These are phyloP conservation scores for Casuarius casuarius DNA, from an alignment of 2,113 vertebrate genomes.

Conservation along the genomic window DNA sequence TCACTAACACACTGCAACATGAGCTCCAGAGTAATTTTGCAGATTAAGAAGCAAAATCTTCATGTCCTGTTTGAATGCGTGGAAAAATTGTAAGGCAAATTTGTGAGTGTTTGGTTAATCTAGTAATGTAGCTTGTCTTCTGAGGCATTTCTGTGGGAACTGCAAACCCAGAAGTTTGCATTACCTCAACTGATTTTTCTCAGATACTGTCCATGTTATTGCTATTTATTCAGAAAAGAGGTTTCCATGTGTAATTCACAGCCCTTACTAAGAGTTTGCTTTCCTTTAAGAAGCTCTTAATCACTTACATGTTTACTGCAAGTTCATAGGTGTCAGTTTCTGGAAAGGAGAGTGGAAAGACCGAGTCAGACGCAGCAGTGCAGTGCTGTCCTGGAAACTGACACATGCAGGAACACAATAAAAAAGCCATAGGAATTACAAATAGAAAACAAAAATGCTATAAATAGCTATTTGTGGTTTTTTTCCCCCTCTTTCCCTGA, in stretches of 20 bases:
- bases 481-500: not conserved
- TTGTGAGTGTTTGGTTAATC: not conserved
- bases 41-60: slow-evolving; percentile 44
- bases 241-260: not conserved
- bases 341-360: not conserved
- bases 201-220: not conserved
- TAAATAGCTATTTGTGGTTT: rapidly evolving
- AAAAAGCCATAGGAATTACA: not conserved
- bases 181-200: not conserved
- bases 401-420: not conserved
- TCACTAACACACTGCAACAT: not conserved
- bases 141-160: not conserved
- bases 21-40: not conserved
- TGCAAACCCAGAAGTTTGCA: not conserved
- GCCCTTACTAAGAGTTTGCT: not conserved
- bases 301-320: not conserved
- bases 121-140: not conserved
- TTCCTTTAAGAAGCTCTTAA: not conserved
- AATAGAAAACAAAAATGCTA: rapidly evolving
- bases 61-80: not conserved
- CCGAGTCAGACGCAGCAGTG: not conserved
- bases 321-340: not conserved
- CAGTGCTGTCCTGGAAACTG: rapidly evolving
- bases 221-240: not conserved
- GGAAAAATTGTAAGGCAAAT: not conserved